These are phyloP conservation scores for Corythoichthys haematopterus DNA, from an alignment of 2,113 vertebrate genomes.

Conservation along the genomic window DNA sequence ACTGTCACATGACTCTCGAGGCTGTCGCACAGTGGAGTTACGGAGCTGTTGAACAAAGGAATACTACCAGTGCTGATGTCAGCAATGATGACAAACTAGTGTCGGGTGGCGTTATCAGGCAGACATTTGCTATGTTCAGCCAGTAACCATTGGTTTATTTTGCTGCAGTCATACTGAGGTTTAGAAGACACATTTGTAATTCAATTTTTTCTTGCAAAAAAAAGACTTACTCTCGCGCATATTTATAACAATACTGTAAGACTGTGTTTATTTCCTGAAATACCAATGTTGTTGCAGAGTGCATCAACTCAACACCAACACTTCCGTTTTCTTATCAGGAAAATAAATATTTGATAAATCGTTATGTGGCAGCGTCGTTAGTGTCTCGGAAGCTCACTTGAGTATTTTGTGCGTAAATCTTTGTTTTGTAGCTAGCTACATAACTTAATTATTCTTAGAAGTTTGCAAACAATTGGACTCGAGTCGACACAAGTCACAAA, in stretches of 20 bases:
- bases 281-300: too few species aligned
- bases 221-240: background rate
- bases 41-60: slow-evolving; percentile 11
- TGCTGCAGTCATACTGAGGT: background rate
- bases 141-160: background rate
- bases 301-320: background rate
- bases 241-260: background rate
- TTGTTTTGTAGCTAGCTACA: background rate
- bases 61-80: slow-evolving; percentile 39
- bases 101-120: background rate
- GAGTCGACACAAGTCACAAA: too few species aligned
- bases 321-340: too few species aligned
- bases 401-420: background rate
- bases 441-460: background rate
- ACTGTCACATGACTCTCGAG: slow-evolving; percentile 41
- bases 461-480: background rate
- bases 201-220: background rate
- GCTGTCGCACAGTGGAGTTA: slow-evolving; percentile 45
- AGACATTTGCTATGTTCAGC: background rate
- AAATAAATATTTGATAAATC: too few species aligned
- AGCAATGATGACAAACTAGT: slow-evolving; percentile 15
- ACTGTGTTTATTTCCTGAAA: too few species aligned
- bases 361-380: background rate
- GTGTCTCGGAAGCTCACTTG: background rate
- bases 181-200: background rate